These are phyloP conservation scores for Busseola fusca DNA, from an alignment of 2,888 invertebrate genomes.

Conservation along the genomic window DNA sequence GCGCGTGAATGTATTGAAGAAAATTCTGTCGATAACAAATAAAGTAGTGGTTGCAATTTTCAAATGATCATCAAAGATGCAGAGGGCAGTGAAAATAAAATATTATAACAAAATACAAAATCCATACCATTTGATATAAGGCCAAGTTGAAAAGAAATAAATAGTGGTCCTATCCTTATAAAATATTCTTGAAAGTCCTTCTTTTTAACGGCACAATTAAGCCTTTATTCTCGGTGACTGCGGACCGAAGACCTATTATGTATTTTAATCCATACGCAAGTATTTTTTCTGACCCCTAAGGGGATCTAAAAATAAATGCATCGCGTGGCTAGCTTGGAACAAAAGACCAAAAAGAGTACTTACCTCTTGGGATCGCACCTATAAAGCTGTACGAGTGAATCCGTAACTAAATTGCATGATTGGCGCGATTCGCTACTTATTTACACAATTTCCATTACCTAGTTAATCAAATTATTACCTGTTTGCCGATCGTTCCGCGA, in stretches of 20 bases:
- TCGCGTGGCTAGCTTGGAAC: slow-evolving; percentile 53
- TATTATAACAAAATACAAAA: slow-evolving; percentile 12
- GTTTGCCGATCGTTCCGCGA: slow-evolving; percentile 59
- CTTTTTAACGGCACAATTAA: slow-evolving; percentile 49
- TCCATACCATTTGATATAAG: not conserved
- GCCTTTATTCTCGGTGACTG: slow-evolving; percentile 53
- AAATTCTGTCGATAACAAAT: slow-evolving; percentile 18
- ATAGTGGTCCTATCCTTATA: slow-evolving; percentile 36
- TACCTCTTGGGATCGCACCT: slow-evolving; percentile 33
- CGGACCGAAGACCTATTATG: slow-evolving; percentile 46
- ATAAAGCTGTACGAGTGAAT: slow-evolving; percentile 48
- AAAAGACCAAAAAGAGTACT: slow-evolving; percentile 44
- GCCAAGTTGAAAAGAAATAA: slow-evolving; percentile 29
- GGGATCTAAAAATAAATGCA: slow-evolving; percentile 56
- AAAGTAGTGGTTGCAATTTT: slow-evolving; percentile 27
- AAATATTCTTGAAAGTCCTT: slow-evolving; percentile 43
- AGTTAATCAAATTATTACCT: slow-evolving; percentile 64
- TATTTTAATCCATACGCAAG: slow-evolving; percentile 52
- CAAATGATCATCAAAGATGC: slow-evolving; percentile 15
- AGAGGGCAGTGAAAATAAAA: slow-evolving; percentile 12
- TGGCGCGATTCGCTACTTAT: slow-evolving; percentile 54
- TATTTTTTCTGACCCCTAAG: slow-evolving; percentile 50
- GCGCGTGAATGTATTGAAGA: slow-evolving; percentile 10
- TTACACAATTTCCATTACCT: slow-evolving; percentile 61
- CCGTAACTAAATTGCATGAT: slow-evolving; percentile 50